A percentile compares a stretch with the other conserved stretches of the same genome.
Evolutionary conservation across 2,888 invertebrate genomes (phyloP).

Genomic region (Ophion slaviceki): DNA sequence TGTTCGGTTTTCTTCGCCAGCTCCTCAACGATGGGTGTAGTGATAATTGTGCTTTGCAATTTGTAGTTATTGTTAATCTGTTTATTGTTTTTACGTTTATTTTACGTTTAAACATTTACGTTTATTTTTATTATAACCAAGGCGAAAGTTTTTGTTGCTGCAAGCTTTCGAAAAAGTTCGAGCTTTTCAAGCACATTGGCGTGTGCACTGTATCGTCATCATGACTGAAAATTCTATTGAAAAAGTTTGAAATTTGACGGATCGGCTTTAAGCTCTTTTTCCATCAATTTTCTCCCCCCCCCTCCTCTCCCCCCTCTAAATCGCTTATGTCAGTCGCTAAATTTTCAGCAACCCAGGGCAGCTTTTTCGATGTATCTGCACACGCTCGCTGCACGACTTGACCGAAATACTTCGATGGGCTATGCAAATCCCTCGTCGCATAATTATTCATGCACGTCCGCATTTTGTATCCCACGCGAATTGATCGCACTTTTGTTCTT

Average conservation of each 20-base stretch:
- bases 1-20: too few species aligned
- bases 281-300: slow-evolving; percentile 7
- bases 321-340: slow-evolving; percentile 1
- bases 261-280: slow-evolving; percentile 59
- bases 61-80: too few species aligned
- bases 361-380: slow-evolving; percentile 30
- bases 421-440: not conserved
- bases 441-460: not conserved
- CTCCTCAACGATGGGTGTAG: too few species aligned
- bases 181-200: slow-evolving; percentile 30
- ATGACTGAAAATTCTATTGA: slow-evolving; percentile 40
- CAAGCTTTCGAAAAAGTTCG: not conserved
- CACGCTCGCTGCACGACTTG: slow-evolving; percentile 1
- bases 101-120: too few species aligned
- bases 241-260: slow-evolving; percentile 64
- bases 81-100: too few species aligned
- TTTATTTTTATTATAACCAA: too few species aligned
- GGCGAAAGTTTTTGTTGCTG: not conserved
- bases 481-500: not conserved
- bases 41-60: too few species aligned
- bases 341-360: slow-evolving; percentile 1
- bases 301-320: too few species aligned
- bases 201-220: slow-evolving; percentile 11
- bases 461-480: too few species aligned
- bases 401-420: not conserved